Evolutionary conservation across 2,113 vertebrate species (phyloP), one percentile per base, ranked within the genome.

Genomic region (Sitta europaea): DNA sequence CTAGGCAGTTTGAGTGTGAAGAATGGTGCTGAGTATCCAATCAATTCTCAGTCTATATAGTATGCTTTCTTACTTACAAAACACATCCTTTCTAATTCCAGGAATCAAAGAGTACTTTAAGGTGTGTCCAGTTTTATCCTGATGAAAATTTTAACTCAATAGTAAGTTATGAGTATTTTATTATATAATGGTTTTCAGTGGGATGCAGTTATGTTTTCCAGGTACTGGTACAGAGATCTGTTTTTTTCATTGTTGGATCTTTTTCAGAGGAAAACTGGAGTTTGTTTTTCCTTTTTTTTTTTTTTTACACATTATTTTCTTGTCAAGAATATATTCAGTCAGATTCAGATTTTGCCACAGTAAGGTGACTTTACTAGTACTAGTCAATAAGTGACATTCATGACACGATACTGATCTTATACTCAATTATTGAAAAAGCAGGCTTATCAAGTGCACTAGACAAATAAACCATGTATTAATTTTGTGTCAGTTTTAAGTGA

Each of bases 61-160:
- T 70, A 29, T 29, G 14, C 21, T 55, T 81, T 33, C 35, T 87
- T 63, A 66, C 58, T 91, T 88, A 77, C 36, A 55, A 23, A 93
- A 57, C 12, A 35, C 13, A 71, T 91, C 15, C 14, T 92, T 82
- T 76, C 96, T 91, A 50, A 66, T 98, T 97, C 29, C 91, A 99
- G 99, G 98, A 98, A 90, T 98, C 98, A 87, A 98, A 97, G 77
- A 97, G 97, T 68, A 79, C 98, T 92, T 97, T 99, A 97, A 98
- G 98, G 87, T 99, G 99, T 94, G 90, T 99, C 84, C 99, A 99
- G 98, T 99, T 99, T 97, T 98, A 98, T 96, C 93, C 97, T 38
- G 97, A 97, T 93, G 98, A 97, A 88, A 98, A 97, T 74, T 99
- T 98, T 95, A 98, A 98, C 80, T 98, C 97, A 75, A 95, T 98